Percentiles rank a stretch among this genome's conserved stretches.
Evolutionary conservation across 2,113 vertebrate species (phyloP).

Genomic region (Thamnaconus septentrionalis): DNA sequence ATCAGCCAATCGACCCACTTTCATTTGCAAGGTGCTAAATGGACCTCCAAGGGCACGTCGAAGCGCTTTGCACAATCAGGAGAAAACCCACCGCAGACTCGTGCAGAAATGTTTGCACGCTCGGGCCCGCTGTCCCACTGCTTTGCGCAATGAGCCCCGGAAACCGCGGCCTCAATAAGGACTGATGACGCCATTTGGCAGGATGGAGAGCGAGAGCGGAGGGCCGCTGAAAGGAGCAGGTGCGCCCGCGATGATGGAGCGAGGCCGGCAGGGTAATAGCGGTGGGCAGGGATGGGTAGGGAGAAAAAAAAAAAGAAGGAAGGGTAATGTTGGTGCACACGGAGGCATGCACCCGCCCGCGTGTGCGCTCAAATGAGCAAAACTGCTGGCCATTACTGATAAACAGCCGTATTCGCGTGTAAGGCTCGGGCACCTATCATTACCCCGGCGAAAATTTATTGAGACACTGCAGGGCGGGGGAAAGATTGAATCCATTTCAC

Average conservation of each 20-base stretch:
- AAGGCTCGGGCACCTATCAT: conserved; percentile 41
- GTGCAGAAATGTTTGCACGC: conserved; percentile 54
- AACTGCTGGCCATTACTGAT: conserved; percentile 43
- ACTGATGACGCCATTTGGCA: conserved; percentile 49
- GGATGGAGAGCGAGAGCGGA: neutral
- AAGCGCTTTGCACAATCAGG: too few species aligned
- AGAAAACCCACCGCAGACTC: conserved; percentile 3
- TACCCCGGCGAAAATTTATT: conserved; percentile 51
- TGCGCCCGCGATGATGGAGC: conserved; percentile 3
- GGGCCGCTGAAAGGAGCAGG: conserved; percentile 12
- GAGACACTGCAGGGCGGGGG: conserved; percentile 11
- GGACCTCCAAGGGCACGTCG: too few species aligned
- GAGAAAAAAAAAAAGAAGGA: neutral
- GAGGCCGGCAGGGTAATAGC: conserved; percentile 23
- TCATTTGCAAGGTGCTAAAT: too few species aligned
- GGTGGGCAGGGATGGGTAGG: conserved; percentile 2
- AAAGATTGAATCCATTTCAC: conserved; percentile 30
- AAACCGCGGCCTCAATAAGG: conserved; percentile 50
- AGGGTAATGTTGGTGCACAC: conserved; percentile 17
- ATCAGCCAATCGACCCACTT: too few species aligned
- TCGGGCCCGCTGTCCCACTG: conserved; percentile 42
- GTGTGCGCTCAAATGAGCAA: conserved; percentile 21
- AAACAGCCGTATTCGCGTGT: conserved; percentile 42
- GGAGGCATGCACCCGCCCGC: conserved; percentile 5
- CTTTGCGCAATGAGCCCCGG: conserved; percentile 58